These are phyloP conservation scores for Pteropus alecto DNA, from an alignment of 2,113 vertebrate genomes.

Conservation along the genomic window DNA sequence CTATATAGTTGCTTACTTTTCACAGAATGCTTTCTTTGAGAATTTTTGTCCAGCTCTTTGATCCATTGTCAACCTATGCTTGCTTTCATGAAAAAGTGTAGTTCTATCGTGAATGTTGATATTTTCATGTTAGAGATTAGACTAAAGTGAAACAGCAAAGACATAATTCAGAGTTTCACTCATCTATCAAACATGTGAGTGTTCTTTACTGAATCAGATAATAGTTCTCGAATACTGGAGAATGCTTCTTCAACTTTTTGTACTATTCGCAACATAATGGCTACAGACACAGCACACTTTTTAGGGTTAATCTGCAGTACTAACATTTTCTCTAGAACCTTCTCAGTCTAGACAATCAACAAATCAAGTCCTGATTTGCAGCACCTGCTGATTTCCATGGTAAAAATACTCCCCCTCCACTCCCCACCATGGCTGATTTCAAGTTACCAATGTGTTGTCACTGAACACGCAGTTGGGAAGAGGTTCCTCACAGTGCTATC, in stretches of 20 bases:
- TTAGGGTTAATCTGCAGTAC: background rate
- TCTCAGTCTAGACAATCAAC: background rate
- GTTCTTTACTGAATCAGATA: background rate
- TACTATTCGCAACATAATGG: background rate
- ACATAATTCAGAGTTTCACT: background rate
- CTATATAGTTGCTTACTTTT: background rate
- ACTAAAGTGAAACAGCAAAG: background rate
- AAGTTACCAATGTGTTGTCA: background rate
- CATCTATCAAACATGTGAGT: background rate
- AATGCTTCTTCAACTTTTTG: background rate
- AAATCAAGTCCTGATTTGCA: background rate
- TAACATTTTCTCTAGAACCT: background rate
- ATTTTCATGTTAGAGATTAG: background rate
- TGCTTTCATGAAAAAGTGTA: background rate
- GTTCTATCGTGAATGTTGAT: background rate
- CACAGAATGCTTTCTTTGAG: background rate
- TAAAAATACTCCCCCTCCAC: too few species aligned
- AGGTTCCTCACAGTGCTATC: accelerated
- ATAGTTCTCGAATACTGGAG: background rate
- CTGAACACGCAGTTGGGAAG: background rate
- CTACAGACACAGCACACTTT: background rate
- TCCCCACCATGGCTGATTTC: too few species aligned
- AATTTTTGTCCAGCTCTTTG: background rate
- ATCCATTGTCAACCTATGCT: background rate
- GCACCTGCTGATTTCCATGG: too few species aligned